phyloP scores from a whole-genome alignment of 2,113 vertebrate species.

The Mohoua ochrocephala region DNA sequence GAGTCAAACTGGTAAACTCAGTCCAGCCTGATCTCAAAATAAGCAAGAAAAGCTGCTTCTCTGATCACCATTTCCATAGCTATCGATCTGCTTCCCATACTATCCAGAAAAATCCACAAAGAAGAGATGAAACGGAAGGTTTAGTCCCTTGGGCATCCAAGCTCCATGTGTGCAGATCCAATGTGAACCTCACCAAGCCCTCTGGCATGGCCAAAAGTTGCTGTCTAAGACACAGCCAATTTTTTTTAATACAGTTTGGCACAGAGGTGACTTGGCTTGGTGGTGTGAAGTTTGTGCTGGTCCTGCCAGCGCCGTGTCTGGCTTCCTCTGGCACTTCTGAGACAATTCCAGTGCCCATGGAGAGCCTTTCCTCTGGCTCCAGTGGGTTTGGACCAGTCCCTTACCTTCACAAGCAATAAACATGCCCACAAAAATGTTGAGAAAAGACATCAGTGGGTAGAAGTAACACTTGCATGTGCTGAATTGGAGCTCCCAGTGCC shows the following conservation, averaged over 20 bases:
- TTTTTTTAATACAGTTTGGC: neutral
- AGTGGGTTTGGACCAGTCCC: neutral
- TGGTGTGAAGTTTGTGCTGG: neutral
- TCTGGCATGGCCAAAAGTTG: neutral
- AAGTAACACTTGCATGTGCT: neutral
- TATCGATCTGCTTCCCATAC: neutral
- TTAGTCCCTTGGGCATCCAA: neutral
- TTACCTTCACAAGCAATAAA: neutral
- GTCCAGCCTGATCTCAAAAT: neutral
- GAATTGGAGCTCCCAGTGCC: neutral
- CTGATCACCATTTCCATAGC: accelerated
- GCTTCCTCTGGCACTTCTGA: neutral
- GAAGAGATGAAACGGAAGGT: neutral
- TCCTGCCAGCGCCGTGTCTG: neutral
- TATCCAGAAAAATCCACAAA: neutral
- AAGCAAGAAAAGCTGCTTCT: neutral
- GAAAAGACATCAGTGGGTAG: neutral
- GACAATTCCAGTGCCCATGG: neutral
- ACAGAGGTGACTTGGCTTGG: neutral
- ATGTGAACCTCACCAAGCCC: neutral
- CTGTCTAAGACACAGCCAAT: neutral
- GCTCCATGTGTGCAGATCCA: neutral
- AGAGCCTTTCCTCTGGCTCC: neutral
- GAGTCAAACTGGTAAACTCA: neutral
- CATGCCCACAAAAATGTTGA: neutral